Conservation (phyloP, 2,113 vertebrate genomes). For the Rhinichthys klamathensis region DNA sequence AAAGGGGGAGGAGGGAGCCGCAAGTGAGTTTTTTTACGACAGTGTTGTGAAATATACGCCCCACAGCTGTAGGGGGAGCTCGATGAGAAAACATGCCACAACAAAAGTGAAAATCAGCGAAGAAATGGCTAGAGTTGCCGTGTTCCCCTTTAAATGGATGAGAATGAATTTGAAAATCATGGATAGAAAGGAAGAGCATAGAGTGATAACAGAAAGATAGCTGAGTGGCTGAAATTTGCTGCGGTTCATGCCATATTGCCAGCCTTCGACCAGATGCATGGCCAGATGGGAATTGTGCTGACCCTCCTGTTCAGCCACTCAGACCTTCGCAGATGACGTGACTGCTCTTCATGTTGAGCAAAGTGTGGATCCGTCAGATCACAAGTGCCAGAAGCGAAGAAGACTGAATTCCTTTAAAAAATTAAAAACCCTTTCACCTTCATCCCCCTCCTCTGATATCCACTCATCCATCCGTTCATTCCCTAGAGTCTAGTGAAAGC, state of each 20-base stretch:
- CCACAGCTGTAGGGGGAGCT: too few relatives aligned
- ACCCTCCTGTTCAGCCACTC: not conserved
- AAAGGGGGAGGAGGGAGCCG: too few relatives aligned
- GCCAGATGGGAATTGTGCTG: not conserved
- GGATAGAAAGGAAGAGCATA: not conserved
- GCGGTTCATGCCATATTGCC: not conserved
- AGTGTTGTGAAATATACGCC: too few relatives aligned
- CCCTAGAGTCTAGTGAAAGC: constrained; percentile 33
- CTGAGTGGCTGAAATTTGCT: not conserved
- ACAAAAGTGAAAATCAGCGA: too few relatives aligned
- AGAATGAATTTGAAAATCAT: not conserved
- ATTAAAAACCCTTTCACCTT: constrained; percentile 53
- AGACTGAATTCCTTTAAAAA: constrained; percentile 41
- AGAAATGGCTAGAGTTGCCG: too few relatives aligned
- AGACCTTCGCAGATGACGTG: constrained; percentile 22
- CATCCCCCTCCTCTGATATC: constrained; percentile 31
- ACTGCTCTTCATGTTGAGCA: constrained; percentile 37
- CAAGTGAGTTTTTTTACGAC: too few relatives aligned
- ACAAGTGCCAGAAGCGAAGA: constrained; percentile 20
- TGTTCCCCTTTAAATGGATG: not conserved
- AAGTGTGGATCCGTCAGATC: constrained; percentile 44
- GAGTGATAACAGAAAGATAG: not conserved
- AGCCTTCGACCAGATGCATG: not conserved
- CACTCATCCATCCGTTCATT: constrained; percentile 31
- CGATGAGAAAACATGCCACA: too few relatives aligned